Evolutionary conservation across 2,113 vertebrate species (phyloP).

Genomic region (Fregetta grallaria): DNA sequence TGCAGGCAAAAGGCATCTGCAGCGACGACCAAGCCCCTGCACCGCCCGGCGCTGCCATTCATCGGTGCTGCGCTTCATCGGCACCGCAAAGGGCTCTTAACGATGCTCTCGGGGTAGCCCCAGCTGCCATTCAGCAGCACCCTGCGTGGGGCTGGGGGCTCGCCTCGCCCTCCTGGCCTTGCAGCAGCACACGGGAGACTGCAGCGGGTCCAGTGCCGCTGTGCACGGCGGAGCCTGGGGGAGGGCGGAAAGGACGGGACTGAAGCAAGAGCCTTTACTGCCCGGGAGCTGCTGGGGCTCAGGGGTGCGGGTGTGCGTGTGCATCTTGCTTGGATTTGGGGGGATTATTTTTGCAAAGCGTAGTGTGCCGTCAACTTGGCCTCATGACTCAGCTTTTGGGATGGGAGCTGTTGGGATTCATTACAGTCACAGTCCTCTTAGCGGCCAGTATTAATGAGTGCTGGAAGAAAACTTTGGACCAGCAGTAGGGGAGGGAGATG

Average conservation of each 20-base stretch:
- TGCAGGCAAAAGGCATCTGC: neutral
- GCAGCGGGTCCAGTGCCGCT: neutral
- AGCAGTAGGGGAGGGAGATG: rapidly evolving
- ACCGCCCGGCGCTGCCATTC: neutral
- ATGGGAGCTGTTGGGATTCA: rapidly evolving
- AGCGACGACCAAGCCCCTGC: neutral
- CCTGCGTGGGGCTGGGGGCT: neutral
- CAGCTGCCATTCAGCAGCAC: neutral
- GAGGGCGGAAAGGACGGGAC: neutral
- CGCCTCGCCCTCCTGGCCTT: neutral
- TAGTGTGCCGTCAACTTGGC: neutral
- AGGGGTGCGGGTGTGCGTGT: too few species aligned
- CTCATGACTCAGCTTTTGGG: neutral
- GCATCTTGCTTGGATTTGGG: rapidly evolving
- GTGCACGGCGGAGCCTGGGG: neutral
- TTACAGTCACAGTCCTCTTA: rapidly evolving
- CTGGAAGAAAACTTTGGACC: neutral
- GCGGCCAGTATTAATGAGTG: rapidly evolving
- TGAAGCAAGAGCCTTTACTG: neutral
- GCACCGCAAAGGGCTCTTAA: neutral
- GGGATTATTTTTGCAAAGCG: neutral
- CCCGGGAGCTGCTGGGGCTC: neutral
- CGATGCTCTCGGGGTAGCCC: neutral
- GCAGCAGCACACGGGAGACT: neutral
- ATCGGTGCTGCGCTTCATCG: neutral